These are phyloP conservation scores for Anthonomus grandis DNA, from an alignment of 1,140 invertebrate genomes.

Conservation along the genomic window DNA sequence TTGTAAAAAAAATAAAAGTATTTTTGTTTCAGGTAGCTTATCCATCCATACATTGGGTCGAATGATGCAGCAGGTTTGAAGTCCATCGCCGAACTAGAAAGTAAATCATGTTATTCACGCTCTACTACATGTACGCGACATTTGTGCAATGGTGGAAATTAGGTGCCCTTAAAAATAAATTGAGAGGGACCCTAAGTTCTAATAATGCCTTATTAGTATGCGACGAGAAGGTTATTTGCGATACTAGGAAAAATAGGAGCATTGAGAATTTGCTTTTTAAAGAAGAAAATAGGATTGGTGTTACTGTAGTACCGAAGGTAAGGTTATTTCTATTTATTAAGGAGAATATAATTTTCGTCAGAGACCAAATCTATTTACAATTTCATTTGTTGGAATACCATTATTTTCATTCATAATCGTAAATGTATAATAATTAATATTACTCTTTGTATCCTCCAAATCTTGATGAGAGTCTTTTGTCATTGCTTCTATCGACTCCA, in stretches of 20 bases:
- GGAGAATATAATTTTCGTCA: neutral
- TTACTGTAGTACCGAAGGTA: constrained; percentile 49
- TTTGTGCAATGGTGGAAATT: constrained; percentile 64
- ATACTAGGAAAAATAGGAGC: constrained; percentile 31
- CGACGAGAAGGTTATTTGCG: constrained; percentile 29
- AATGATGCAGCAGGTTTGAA: no score
- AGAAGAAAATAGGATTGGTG: constrained; percentile 41
- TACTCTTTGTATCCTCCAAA: no score
- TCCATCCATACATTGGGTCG: no score
- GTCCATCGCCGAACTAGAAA: no score
- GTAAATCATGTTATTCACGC: constrained; percentile 57
- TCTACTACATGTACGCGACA: constrained; percentile 67
- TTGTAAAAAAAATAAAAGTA: no score
- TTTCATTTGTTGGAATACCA: no score
- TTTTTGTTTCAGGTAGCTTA: no score
- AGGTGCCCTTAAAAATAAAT: constrained; percentile 50
- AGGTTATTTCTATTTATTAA: constrained; percentile 17
- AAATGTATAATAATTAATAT: no score
- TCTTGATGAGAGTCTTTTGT: no score
- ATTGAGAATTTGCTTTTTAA: constrained; percentile 46
- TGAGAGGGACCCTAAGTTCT: constrained; percentile 41
- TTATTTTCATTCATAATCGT: no score
- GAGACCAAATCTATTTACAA: no score
- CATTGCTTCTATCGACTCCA: no score
- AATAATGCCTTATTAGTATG: constrained; percentile 44